These are phyloP conservation scores for Protonemura montana DNA, from an alignment of 2,888 invertebrate genomes.

Conservation along the genomic window DNA sequence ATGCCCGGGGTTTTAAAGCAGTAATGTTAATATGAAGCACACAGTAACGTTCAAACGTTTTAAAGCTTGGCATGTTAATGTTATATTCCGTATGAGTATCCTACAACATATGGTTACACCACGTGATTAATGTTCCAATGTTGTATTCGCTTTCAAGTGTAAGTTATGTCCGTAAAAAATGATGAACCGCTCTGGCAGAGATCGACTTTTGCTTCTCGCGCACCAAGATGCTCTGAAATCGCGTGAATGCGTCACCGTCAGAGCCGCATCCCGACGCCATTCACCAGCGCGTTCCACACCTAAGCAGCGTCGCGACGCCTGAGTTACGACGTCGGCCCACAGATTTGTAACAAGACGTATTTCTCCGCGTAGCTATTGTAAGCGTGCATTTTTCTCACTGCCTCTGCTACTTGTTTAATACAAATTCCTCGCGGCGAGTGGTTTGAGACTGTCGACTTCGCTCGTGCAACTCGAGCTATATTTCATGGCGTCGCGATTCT, in stretches of 20 bases:
- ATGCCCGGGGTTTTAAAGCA: neutral
- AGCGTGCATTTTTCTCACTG: neutral
- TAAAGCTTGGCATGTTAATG: neutral
- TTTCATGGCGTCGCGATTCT: slow-evolving; percentile 7
- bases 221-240: neutral
- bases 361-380: slow-evolving; percentile 12
- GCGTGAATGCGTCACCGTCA: neutral
- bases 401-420: neutral
- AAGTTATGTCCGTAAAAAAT: neutral
- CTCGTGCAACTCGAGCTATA: neutral
- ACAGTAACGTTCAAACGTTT: neutral
- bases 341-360: slow-evolving; percentile 12
- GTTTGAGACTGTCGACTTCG: neutral
- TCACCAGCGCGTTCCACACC: neutral
- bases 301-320: slow-evolving; percentile 12
- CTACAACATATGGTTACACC: neutral
- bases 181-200: neutral
- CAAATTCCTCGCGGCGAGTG: neutral
- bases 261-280: neutral
- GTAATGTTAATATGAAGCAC: neutral
- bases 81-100: neutral
- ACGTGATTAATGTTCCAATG: neutral
- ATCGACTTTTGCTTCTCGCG: neutral
- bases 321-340: slow-evolving; percentile 12
- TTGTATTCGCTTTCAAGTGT: neutral